phyloP scores from a whole-genome alignment of 2,113 vertebrate species.

The Lucifuga dentata region DNA sequence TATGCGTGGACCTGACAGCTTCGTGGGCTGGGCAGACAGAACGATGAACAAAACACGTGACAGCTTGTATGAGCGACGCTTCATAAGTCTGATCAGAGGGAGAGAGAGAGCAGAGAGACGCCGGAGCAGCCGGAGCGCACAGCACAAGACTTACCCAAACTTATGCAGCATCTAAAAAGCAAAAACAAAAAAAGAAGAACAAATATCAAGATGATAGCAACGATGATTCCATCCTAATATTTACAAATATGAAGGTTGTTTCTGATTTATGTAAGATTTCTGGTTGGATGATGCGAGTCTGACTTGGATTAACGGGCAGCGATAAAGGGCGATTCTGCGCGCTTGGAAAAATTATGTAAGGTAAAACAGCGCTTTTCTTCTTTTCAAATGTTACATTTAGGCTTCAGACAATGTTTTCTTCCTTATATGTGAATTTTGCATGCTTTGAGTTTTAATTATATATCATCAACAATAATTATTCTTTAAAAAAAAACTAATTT shows the following conservation, averaged over 20 bases:
- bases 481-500: no score
- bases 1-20: conserved; percentile 1
- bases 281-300: conserved; percentile 63
- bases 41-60: conserved; percentile 74
- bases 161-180: background rate
- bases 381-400: background rate
- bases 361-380: conserved; percentile 67
- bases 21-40: conserved; percentile 65
- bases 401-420: background rate
- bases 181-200: background rate
- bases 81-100: conserved; percentile 76
- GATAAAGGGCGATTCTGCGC: conserved; percentile 68
- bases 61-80: conserved; percentile 67
- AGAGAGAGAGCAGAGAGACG: conserved; percentile 44
- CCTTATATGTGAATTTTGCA: background rate
- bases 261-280: conserved; percentile 36
- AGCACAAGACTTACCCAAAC: conserved; percentile 31
- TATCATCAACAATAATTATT: no score
- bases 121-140: conserved; percentile 47
- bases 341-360: conserved; percentile 83
- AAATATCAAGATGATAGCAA: background rate
- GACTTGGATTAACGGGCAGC: conserved; percentile 75
- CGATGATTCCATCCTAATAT: background rate
- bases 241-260: background rate
- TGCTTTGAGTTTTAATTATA: background rate